Conservation (phyloP, 2,113 vertebrate species). For the Fukomys damarensis region DNA sequence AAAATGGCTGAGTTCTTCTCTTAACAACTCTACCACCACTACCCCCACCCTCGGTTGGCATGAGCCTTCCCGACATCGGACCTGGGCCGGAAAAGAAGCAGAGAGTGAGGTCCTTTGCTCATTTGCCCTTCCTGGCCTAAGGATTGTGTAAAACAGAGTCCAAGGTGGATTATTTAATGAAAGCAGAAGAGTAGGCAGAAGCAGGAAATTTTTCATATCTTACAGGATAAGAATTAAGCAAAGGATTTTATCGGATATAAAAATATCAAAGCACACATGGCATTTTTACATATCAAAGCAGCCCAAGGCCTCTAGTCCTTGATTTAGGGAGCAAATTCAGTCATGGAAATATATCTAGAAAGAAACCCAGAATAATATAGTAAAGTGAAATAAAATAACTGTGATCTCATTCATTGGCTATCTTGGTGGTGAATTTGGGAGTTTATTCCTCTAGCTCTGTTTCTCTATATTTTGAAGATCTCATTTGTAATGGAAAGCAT, state of each 20-base stretch:
- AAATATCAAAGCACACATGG: neutral
- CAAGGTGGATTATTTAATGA: neutral
- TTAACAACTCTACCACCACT: neutral
- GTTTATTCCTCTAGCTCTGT: neutral
- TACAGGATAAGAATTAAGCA: neutral
- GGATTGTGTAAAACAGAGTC: neutral
- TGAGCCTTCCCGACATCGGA: neutral
- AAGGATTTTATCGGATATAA: neutral
- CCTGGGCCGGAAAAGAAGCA: neutral
- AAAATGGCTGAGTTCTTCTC: neutral
- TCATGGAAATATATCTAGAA: neutral
- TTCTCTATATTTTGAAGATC: conserved; percentile 22
- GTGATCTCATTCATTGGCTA: neutral
- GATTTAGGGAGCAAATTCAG: neutral
- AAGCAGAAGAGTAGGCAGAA: neutral
- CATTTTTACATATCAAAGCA: neutral
- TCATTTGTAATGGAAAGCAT: conserved; percentile 48
- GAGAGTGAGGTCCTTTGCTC: neutral
- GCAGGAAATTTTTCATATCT: neutral
- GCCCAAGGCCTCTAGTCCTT: neutral
- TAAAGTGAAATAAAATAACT: neutral
- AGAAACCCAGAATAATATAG: neutral
- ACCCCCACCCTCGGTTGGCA: neutral
- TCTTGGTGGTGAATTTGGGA: neutral
- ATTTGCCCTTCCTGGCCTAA: neutral